These are phyloP conservation scores for Vanessa cardui DNA, from an alignment of 2,888 invertebrate species.

Conservation along the genomic window DNA sequence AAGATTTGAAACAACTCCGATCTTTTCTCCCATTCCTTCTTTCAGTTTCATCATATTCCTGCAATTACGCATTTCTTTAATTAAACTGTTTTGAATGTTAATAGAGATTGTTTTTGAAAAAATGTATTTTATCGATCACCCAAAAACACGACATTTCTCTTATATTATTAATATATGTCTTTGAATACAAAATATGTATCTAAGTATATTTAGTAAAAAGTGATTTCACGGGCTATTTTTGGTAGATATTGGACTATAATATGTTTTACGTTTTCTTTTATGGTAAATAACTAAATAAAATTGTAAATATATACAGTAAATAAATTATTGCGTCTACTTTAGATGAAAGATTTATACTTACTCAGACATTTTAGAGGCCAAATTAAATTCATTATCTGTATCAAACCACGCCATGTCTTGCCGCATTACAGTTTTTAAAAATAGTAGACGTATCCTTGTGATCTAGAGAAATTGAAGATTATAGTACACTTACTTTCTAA, in stretches of 20 bases:
- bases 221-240: too few species aligned
- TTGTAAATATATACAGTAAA: background rate
- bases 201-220: too few species aligned
- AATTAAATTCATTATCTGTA: constrained; percentile 85
- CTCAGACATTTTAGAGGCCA: constrained; percentile 89
- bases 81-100: background rate
- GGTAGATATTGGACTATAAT: too few species aligned
- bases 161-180: too few species aligned
- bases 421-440: constrained; percentile 84
- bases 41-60: constrained; percentile 90
- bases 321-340: background rate
- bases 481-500: background rate
- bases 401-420: constrained; percentile 91
- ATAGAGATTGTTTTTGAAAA: background rate
- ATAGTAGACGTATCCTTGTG: constrained; percentile 84
- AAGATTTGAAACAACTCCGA: constrained; percentile 88
- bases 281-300: too few species aligned
- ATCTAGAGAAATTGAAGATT: constrained; percentile 63
- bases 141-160: too few species aligned
- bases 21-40: constrained; percentile 92
- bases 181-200: too few species aligned
- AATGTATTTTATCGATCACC: too few species aligned
- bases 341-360: constrained; percentile 67
- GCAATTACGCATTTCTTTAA: constrained; percentile 39
- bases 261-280: too few species aligned